Evolutionary conservation across 2,113 vertebrate species (phyloP).

Genomic region (Rafetus swinhoei): DNA sequence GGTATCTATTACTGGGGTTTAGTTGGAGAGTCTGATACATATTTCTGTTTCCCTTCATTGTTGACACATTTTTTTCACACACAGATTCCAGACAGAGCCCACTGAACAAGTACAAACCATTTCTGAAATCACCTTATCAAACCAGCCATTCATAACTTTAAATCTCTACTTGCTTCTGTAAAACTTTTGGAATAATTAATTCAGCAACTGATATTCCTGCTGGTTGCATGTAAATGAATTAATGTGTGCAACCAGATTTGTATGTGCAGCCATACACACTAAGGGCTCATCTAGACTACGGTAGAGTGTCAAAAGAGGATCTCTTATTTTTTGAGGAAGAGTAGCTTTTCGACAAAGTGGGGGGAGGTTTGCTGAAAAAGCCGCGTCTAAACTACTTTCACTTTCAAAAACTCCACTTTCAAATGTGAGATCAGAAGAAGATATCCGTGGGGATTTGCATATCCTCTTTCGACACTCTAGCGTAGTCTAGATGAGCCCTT

Average conservation of each 20-base stretch:
- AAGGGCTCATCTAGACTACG: too few species aligned
- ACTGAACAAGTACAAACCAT: background rate
- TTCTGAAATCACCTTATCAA: background rate
- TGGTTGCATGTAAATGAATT: background rate
- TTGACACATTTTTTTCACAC: background rate
- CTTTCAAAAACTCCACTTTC: too few species aligned
- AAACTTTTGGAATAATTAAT: conserved; percentile 10
- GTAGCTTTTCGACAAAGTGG: too few species aligned
- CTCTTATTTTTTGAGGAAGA: too few species aligned
- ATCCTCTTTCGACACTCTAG: too few species aligned
- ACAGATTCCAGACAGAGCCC: background rate
- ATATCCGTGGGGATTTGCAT: too few species aligned
- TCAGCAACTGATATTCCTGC: background rate
- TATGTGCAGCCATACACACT: background rate
- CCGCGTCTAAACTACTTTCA: too few species aligned
- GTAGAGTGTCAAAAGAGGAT: too few species aligned
- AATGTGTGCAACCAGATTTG: background rate
- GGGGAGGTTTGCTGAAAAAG: too few species aligned
- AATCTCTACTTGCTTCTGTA: conserved; percentile 9
- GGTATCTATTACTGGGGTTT: background rate
- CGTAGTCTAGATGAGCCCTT: background rate
- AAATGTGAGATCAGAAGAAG: too few species aligned
- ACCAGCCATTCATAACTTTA: background rate
- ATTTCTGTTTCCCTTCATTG: conserved; percentile 11
- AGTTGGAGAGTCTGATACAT: background rate